phyloP scores from a whole-genome alignment of 2,113 vertebrate genomes.

The Pterophyllum scalare region DNA sequence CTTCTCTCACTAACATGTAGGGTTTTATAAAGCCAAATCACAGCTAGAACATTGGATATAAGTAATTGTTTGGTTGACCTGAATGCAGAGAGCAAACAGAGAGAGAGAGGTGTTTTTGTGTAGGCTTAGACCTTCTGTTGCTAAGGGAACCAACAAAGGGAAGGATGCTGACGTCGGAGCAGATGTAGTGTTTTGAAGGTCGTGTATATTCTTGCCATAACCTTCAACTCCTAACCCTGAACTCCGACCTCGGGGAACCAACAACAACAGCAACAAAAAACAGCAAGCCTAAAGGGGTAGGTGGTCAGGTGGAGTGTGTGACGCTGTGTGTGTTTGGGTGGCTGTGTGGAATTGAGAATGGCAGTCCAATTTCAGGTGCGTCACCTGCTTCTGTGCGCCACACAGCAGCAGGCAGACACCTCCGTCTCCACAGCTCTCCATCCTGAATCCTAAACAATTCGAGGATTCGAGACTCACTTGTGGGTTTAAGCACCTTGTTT shows the following conservation, averaged over 20 bases:
- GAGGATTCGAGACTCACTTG: not conserved
- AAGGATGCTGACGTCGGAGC: conserved; percentile 35
- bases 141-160: conserved; percentile 45
- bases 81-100: not conserved
- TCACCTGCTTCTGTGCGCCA: conserved; percentile 42
- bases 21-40: conserved; percentile 3
- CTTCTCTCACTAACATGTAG: not conserved
- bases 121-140: conserved; percentile 52
- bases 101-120: conserved; percentile 34
- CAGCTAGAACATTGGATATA: conserved; percentile 6
- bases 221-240: conserved; percentile 16
- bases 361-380: conserved; percentile 56
- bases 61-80: conserved; percentile 31
- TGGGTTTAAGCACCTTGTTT: not conserved
- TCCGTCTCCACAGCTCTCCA: conserved; percentile 23
- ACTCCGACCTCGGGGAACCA: not conserved
- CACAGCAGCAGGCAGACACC: conserved; percentile 26
- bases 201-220: conserved; percentile 5
- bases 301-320: not conserved
- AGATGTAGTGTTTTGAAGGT: conserved; percentile 13
- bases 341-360: conserved; percentile 38
- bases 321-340: not conserved
- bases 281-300: not conserved
- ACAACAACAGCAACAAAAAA: too few species aligned
- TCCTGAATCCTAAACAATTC: conserved; percentile 54